Evolutionary conservation across 1,140 invertebrate species (phyloP).

Genomic region (Drosophila saltans): DNA sequence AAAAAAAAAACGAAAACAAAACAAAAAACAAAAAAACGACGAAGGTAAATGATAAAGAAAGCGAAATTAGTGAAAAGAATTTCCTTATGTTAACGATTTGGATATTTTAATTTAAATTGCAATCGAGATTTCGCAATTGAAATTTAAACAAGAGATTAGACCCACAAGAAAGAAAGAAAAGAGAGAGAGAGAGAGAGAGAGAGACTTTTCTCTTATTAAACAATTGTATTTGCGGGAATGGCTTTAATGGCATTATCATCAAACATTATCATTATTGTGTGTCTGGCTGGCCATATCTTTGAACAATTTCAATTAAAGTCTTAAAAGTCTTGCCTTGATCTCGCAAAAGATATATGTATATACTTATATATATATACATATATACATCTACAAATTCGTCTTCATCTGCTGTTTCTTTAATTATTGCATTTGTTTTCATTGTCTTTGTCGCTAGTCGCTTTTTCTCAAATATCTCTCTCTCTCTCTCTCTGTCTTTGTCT

Average conservation of each 20-base stretch:
- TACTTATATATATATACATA: conserved; percentile 9
- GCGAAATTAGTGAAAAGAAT: conserved; percentile 68
- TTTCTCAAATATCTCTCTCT: conserved; percentile 29
- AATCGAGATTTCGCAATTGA: conserved; percentile 26
- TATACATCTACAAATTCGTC: conserved; percentile 26
- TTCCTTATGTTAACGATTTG: conserved; percentile 8
- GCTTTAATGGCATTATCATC: conserved; percentile 6
- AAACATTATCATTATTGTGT: not conserved
- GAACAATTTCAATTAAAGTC: conserved; percentile 49
- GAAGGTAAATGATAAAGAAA: conserved; percentile 51
- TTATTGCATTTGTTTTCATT: conserved; percentile 69
- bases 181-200: no score
- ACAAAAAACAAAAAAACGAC: conserved; percentile 21
- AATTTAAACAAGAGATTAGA: conserved; percentile 17
- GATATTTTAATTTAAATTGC: conserved; percentile 46
- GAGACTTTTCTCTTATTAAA: not conserved
- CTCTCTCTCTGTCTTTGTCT: conserved; percentile 37
- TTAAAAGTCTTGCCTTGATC: conserved; percentile 14
- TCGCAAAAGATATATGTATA: conserved; percentile 30
- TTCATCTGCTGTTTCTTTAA: conserved; percentile 38
- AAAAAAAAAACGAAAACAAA: not conserved
- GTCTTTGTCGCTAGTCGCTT: conserved; percentile 35
- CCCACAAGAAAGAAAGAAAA: not conserved
- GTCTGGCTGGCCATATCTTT: not conserved
- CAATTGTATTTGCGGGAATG: conserved; percentile 10